Evolutionary conservation across 2,113 vertebrate species (phyloP).

Genomic region (Neolamprologus variostigma): DNA sequence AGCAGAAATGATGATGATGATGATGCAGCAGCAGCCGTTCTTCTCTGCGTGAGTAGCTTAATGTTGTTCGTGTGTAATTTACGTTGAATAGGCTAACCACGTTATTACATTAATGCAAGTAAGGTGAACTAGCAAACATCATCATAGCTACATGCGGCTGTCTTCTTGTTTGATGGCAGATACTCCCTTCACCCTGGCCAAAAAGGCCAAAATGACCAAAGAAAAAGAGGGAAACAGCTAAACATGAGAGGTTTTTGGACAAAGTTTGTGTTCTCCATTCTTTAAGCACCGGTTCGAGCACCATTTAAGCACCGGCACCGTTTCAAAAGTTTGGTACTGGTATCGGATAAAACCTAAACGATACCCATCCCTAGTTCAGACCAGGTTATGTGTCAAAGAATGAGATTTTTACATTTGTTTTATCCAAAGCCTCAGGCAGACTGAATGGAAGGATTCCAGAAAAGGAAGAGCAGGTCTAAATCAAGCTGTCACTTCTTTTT

Average conservation of each 20-base stretch:
- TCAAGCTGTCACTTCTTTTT: background rate
- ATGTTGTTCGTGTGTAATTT: too few relatives aligned
- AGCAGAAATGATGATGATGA: too few relatives aligned
- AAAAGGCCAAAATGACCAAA: background rate
- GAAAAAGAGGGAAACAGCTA: rapidly evolving
- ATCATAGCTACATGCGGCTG: rapidly evolving
- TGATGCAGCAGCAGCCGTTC: too few relatives aligned
- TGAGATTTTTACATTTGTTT: background rate
- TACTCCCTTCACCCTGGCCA: rapidly evolving
- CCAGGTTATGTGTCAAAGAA: background rate
- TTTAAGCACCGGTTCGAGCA: background rate
- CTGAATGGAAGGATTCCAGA: background rate
- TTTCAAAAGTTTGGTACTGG: background rate
- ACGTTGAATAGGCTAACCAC: background rate
- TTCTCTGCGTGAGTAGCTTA: too few relatives aligned
- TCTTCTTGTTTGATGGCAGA: background rate
- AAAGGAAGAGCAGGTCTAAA: background rate
- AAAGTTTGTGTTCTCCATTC: rapidly evolving
- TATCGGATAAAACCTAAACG: background rate
- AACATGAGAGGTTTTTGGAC: background rate
- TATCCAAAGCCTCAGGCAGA: background rate
- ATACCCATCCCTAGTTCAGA: background rate
- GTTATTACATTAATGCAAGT: background rate
- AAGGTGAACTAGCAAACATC: background rate
- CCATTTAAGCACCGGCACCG: background rate